Evolutionary conservation across 2,113 vertebrate species (phyloP).

Genomic region (Ptyas mucosa): DNA sequence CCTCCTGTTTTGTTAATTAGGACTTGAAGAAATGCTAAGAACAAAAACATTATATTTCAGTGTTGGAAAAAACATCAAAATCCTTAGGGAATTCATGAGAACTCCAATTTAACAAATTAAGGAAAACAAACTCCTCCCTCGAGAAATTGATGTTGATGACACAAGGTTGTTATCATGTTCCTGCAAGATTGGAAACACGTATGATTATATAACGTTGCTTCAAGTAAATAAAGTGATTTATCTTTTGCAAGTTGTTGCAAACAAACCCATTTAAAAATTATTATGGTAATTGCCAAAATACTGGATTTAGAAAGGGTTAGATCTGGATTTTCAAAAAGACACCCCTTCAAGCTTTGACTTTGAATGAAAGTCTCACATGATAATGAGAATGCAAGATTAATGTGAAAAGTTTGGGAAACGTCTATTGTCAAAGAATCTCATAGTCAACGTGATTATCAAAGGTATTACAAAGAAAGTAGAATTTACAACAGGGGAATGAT

Average conservation of each 20-base stretch:
- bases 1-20: slow-evolving; percentile 1
- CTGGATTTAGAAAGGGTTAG: background rate
- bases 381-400: background rate
- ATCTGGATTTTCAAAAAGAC: background rate
- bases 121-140: background rate
- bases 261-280: background rate
- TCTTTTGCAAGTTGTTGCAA: background rate
- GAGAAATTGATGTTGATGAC: background rate
- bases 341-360: background rate
- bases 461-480: background rate
- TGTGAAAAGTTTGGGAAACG: background rate
- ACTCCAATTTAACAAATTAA: background rate
- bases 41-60: background rate
- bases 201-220: background rate
- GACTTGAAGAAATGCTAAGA: slow-evolving; percentile 8
- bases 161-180: background rate
- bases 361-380: background rate
- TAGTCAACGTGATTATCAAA: background rate
- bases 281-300: background rate
- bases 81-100: slow-evolving; percentile 7
- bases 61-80: slow-evolving; percentile 14
- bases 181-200: background rate
- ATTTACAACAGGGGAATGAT: background rate
- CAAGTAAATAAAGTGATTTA: background rate
- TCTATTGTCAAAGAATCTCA: background rate